These are phyloP conservation scores for Polypterus bichir DNA, from an alignment of 2,113 vertebrate genomes.

Conservation along the genomic window DNA sequence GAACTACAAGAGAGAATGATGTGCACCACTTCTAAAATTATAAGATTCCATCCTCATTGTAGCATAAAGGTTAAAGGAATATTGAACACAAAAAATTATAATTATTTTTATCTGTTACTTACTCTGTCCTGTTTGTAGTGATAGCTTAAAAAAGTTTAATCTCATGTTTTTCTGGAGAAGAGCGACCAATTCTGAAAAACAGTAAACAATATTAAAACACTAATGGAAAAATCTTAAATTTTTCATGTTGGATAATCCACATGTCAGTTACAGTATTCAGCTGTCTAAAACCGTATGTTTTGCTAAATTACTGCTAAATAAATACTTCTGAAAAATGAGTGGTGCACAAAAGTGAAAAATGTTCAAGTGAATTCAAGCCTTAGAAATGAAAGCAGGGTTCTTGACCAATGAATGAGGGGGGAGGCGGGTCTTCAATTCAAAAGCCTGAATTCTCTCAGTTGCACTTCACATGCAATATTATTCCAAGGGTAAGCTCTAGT, in stretches of 20 bases:
- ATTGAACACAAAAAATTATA: neutral
- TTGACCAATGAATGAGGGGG: no score
- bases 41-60: constrained; percentile 1
- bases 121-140: constrained; percentile 21
- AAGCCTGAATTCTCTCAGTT: no score
- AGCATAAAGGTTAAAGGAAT: neutral
- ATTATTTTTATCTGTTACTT: constrained; percentile 11
- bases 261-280: neutral
- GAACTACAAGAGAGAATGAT: no score
- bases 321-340: no score
- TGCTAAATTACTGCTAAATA: no score
- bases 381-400: no score
- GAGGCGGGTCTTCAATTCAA: no score
- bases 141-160: constrained; percentile 38
- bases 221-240: neutral
- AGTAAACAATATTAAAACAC: constrained; percentile 41
- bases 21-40: constrained; percentile 2
- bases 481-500: no score
- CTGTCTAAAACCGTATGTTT: no score
- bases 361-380: no score
- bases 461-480: no score
- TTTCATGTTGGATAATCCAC: neutral
- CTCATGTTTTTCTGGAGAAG: neutral
- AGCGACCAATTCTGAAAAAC: constrained; percentile 36
- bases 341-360: no score